Evolutionary conservation across 1,140 invertebrate genomes (phyloP), one percentile per base, ranked within the genome.

Genomic region (Globodera rostochiensis): DNA sequence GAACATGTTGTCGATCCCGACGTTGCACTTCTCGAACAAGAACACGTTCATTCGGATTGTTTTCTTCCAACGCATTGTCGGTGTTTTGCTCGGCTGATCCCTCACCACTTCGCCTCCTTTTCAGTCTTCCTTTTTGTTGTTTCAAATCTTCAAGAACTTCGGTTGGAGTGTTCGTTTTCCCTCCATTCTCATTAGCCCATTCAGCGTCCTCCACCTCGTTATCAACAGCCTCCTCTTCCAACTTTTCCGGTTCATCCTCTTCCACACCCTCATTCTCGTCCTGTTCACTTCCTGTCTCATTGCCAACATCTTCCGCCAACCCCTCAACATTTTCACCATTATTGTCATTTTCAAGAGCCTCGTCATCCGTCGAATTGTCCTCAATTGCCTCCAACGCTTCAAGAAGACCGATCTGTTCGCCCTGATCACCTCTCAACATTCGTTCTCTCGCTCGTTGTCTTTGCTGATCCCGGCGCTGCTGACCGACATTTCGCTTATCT

Each of bases 211-310:
- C 46, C 47, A 13, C 74, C 45, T 6, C 13, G 36, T 36, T 36
- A 36, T 1, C 36, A 36, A 36, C 70, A n/a, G 15, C 6, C 11
- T n/a, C 5, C 15, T 50, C 46, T 57, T 53, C 74, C 45, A 25
- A 3, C 6, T 21, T 73, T 80, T 84, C 66, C 11, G 83, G 74
- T 45, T 74, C 74, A 9, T 70, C 77, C 73, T 89, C 84, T 49
- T 87, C 87, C 21, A 70, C 80, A 5, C 36, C 80, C 15, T 36
- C 82, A 45, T 81, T 70, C 6, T 71, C 36, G 2, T 6, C 53
- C 49, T 71, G n/a, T 47, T 79, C 77, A 67, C 69, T 50, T 36
- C n/a, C 67, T 5, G n/a, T 21, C 45, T 79, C 70, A 67, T 67
- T 73, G 36, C 15, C 67, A 15, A 13, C 76, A 21, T 77, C 19